phyloP scores from a whole-genome alignment of 2,888 invertebrate species.

The Drosophila affinis region DNA sequence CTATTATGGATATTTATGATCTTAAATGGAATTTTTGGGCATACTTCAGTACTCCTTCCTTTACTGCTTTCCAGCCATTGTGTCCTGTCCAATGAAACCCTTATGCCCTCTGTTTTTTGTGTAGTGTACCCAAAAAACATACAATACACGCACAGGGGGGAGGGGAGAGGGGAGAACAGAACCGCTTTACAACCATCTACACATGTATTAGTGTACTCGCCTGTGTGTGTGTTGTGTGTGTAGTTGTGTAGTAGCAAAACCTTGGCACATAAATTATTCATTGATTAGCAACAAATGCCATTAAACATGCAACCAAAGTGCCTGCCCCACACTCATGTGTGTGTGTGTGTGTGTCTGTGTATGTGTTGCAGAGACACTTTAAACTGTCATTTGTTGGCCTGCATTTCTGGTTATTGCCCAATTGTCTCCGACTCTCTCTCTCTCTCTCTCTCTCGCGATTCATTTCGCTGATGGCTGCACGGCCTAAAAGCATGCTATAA shows the following conservation, averaged over 20 bases:
- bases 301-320: conserved; percentile 76
- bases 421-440: conserved; percentile 52
- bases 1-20: too few species aligned
- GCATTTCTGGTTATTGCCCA: conserved; percentile 68
- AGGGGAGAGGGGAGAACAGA: not conserved
- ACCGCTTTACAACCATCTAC: conserved; percentile 29
- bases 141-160: not conserved
- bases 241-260: conserved; percentile 51
- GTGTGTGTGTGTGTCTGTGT: conserved; percentile 1
- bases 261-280: conserved; percentile 80
- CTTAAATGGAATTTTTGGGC: too few species aligned
- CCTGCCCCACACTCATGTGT: conserved; percentile 20
- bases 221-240: conserved; percentile 29
- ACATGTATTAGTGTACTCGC: conserved; percentile 19
- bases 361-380: conserved; percentile 53
- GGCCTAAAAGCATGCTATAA: conserved; percentile 66
- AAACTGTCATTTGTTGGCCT: conserved; percentile 74
- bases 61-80: too few species aligned
- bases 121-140: not conserved
- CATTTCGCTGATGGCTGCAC: conserved; percentile 27
- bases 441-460: too few species aligned
- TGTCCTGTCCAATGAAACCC: too few species aligned
- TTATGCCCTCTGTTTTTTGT: not conserved
- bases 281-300: conserved; percentile 80
- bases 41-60: too few species aligned